Percentiles rank a stretch among this genome's conserved stretches.
Conservation (phyloP, 2,797 vertebrate genomes). For the Labeo calbasu region DNA sequence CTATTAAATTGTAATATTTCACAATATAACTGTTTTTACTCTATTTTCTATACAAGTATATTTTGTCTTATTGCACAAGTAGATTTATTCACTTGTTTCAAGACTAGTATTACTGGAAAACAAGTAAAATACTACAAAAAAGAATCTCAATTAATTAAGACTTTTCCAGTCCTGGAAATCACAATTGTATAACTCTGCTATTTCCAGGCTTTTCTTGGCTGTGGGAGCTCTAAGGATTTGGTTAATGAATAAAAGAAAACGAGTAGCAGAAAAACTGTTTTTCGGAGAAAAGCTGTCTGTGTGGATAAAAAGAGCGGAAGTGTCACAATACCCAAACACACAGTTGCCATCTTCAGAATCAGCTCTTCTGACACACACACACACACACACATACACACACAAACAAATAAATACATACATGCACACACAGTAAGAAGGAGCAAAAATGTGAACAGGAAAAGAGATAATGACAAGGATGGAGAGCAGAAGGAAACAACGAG, state of each 20-base stretch:
- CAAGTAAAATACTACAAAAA: neutral
- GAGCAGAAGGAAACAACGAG: constrained; percentile 27
- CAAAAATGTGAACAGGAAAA: constrained; percentile 13
- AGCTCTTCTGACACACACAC: constrained; percentile 16
- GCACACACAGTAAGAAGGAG: constrained; percentile 4
- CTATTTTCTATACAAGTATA: neutral
- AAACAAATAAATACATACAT: constrained; percentile 17
- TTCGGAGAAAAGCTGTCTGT: neutral
- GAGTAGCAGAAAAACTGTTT: neutral
- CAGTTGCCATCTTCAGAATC: constrained; percentile 12
- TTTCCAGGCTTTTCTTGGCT: neutral
- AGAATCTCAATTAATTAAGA: neutral
- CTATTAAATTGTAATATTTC: neutral
- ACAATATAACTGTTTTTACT: neutral
- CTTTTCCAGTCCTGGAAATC: neutral
- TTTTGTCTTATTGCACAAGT: neutral
- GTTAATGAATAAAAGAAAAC: constrained; percentile 25
- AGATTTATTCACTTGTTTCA: neutral
- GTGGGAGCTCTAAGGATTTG: constrained; percentile 1
- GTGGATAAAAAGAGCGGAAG: constrained; percentile 45
- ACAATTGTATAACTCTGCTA: neutral
- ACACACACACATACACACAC: neutral
- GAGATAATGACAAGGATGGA: constrained; percentile 18
- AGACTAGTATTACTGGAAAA: neutral
- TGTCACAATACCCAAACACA: constrained; percentile 33